Percentiles rank a stretch among this genome's conserved stretches.
These are phyloP conservation scores for Lagopus muta DNA, from an alignment of 2,113 vertebrate species.

Conservation along the genomic window DNA sequence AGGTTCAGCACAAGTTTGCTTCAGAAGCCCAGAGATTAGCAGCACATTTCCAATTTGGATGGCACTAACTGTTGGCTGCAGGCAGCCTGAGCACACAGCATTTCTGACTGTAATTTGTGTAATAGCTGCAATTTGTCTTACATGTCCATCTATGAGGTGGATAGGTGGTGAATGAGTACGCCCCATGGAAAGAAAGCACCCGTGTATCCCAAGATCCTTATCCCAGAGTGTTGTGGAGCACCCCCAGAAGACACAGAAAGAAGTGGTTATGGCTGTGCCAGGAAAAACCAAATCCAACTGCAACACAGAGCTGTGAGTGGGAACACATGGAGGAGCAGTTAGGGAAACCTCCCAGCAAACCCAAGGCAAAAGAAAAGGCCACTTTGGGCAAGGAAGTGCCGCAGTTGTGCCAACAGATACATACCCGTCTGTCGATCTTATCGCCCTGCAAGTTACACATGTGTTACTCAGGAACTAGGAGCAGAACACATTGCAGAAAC, in stretches of 20 bases:
- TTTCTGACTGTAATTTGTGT: background rate
- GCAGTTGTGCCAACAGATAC: slow-evolving; percentile 79
- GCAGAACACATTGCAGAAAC: background rate
- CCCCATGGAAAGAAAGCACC: slow-evolving; percentile 49
- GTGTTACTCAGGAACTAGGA: slow-evolving; percentile 34
- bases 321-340: slow-evolving; percentile 79
- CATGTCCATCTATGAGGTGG: background rate
- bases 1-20: background rate
- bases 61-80: background rate
- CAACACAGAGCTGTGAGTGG: slow-evolving; percentile 74
- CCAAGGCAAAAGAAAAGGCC: slow-evolving; percentile 75
- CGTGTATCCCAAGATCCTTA: slow-evolving; percentile 18
- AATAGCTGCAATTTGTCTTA: background rate
- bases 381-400: slow-evolving; percentile 76
- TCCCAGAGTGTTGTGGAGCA: slow-evolving; percentile 43
- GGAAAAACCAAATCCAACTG: slow-evolving; percentile 38
- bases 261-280: slow-evolving; percentile 49
- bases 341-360: slow-evolving; percentile 70
- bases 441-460: slow-evolving; percentile 97
- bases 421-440: slow-evolving; percentile 99
- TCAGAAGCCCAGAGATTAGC: background rate
- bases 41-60: background rate
- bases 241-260: slow-evolving; percentile 20
- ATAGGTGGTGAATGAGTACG: background rate
- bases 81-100: background rate